phyloP scores from a whole-genome alignment of 2,113 vertebrate genomes.

The Gallinago jamesoni region DNA sequence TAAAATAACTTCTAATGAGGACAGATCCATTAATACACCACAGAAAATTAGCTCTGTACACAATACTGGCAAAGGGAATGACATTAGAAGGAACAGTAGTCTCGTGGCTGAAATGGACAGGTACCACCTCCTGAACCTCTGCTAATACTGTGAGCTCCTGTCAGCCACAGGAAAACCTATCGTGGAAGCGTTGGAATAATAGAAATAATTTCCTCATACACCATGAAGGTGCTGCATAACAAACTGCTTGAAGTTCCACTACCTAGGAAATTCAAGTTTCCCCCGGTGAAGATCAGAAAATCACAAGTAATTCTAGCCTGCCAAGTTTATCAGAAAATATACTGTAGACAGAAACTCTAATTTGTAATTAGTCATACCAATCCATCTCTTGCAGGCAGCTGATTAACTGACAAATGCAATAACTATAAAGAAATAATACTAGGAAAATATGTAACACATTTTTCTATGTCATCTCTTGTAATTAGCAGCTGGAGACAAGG shows the following conservation, averaged over 20 bases:
- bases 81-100: background rate
- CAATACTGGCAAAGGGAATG: background rate
- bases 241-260: background rate
- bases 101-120: background rate
- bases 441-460: slow-evolving; percentile 3
- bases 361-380: background rate
- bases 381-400: background rate
- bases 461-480: slow-evolving; percentile 1
- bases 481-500: background rate
- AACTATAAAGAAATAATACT: background rate
- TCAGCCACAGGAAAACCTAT: background rate
- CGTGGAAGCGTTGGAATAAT: background rate
- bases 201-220: background rate
- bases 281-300: background rate
- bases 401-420: slow-evolving; percentile 25
- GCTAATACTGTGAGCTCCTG: background rate
- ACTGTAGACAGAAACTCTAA: background rate
- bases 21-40: background rate
- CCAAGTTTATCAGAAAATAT: background rate
- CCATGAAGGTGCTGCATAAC: background rate
- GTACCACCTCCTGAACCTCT: background rate
- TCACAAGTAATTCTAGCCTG: background rate
- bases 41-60: background rate
- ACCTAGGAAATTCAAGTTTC: background rate
- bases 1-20: background rate